phyloP scores from a whole-genome alignment of 1,140 invertebrate genomes.

The Phortica variegata region DNA sequence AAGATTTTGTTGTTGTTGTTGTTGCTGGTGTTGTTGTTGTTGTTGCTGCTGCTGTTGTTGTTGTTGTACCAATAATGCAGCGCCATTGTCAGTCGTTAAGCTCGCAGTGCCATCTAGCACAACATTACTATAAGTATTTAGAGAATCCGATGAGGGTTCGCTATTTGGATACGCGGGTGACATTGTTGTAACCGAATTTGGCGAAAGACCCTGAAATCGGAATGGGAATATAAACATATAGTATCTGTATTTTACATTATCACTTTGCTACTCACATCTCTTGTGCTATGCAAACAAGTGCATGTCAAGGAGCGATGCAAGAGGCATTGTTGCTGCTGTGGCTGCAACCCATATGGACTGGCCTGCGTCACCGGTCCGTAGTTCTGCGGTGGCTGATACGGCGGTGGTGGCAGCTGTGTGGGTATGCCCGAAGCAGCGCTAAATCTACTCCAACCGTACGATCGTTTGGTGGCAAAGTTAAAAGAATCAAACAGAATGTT shows the following conservation, averaged over 20 bases:
- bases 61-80: constrained; percentile 40
- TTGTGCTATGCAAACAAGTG: constrained; percentile 59
- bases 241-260: background rate
- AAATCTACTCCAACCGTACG: constrained; percentile 58
- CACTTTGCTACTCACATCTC: constrained; percentile 37
- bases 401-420: constrained; percentile 60
- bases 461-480: constrained; percentile 59
- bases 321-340: constrained; percentile 61
- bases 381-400: constrained; percentile 60
- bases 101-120: constrained; percentile 29
- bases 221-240: background rate
- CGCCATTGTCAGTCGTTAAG: constrained; percentile 21
- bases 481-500: constrained; percentile 32
- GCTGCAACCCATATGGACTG: constrained; percentile 28
- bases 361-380: constrained; percentile 25
- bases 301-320: constrained; percentile 67
- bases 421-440: constrained; percentile 56
- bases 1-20: no score
- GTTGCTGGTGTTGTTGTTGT: constrained; percentile 49
- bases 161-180: constrained; percentile 69
- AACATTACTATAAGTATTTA: constrained; percentile 57
- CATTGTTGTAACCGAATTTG: constrained; percentile 63
- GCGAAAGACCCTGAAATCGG: constrained; percentile 64
- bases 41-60: constrained; percentile 44
- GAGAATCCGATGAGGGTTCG: constrained; percentile 63